These are phyloP conservation scores for Cerastis leucographa DNA, from an alignment of 2,888 invertebrate genomes.

Conservation along the genomic window DNA sequence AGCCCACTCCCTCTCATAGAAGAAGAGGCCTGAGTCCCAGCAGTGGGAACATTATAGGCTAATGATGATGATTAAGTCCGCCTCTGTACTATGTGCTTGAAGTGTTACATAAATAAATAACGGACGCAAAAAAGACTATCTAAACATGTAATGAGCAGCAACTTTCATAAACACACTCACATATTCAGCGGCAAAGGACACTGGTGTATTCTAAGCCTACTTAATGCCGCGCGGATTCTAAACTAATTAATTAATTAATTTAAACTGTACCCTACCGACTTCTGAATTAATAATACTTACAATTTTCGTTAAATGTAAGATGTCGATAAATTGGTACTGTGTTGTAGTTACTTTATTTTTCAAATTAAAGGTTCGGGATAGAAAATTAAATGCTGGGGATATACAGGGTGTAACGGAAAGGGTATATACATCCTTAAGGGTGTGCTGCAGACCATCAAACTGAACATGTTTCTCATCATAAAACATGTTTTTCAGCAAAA, in stretches of 20 bases:
- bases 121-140: slow-evolving; percentile 1
- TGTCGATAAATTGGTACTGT: slow-evolving; percentile 19
- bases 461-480: too few species aligned
- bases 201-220: slow-evolving; percentile 34
- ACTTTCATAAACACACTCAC: slow-evolving; percentile 23
- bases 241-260: slow-evolving; percentile 55
- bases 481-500: too few species aligned
- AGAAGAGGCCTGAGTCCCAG: too few species aligned
- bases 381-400: background rate
- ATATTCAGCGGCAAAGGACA: slow-evolving; percentile 35
- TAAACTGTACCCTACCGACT: slow-evolving; percentile 47
- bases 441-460: too few species aligned
- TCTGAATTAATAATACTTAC: slow-evolving; percentile 44
- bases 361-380: background rate
- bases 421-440: too few species aligned
- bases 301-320: slow-evolving; percentile 39
- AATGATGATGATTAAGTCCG: too few species aligned
- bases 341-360: slow-evolving; percentile 7
- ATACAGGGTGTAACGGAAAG: too few species aligned
- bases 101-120: too few species aligned
- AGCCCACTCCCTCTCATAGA: too few species aligned
- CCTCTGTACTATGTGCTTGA: too few species aligned
- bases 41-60: too few species aligned
- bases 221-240: slow-evolving; percentile 23
- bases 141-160: slow-evolving; percentile 12